phyloP scores from a whole-genome alignment of 2,888 invertebrate genomes.

The Tineola bisselliella region DNA sequence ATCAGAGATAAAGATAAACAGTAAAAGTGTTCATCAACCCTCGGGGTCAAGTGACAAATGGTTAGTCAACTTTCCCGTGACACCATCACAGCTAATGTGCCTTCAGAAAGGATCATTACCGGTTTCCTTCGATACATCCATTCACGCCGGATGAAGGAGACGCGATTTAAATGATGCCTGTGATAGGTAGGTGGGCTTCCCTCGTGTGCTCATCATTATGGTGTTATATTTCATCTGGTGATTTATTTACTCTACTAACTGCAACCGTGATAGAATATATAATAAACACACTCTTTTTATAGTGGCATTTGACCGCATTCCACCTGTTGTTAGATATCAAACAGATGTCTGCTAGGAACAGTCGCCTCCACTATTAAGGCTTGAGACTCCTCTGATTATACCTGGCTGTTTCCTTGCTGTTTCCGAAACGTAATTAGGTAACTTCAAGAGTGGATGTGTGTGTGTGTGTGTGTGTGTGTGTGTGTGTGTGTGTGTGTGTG shows the following conservation, averaged over 20 bases:
- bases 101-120: conserved; percentile 40
- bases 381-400: too few relatives aligned
- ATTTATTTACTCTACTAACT: background rate
- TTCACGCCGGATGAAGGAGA: conserved; percentile 52
- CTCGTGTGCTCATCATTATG: background rate
- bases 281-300: too few relatives aligned
- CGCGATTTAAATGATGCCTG: conserved; percentile 38
- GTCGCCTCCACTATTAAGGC: too few relatives aligned
- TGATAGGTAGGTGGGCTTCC: background rate
- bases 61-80: background rate
- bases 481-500: too few relatives aligned
- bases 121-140: conserved; percentile 42
- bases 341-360: too few relatives aligned
- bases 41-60: conserved; percentile 7
- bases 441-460: too few relatives aligned
- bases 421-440: too few relatives aligned
- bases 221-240: background rate
- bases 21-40: background rate
- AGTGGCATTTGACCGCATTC: too few relatives aligned
- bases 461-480: too few relatives aligned
- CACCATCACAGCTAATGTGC: conserved; percentile 8
- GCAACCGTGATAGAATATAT: too few relatives aligned
- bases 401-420: too few relatives aligned
- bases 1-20: background rate
- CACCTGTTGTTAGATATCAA: too few relatives aligned